Base-by-base conservation (phyloP, 2,888 invertebrate genomes). In the Podotricha telesiphe region DNA sequence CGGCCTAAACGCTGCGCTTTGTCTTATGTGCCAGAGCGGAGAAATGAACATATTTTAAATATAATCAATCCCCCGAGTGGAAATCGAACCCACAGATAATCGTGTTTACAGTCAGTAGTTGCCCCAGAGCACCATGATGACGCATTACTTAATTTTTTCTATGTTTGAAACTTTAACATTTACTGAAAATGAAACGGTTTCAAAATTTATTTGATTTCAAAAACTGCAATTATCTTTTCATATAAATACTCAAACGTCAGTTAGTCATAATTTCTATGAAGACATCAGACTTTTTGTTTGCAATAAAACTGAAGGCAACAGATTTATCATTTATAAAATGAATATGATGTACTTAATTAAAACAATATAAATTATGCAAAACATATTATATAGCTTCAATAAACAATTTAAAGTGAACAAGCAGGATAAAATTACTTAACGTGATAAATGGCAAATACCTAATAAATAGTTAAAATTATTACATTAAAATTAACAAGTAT, bases 221-320 rank as follows among this genome's bases (percentile, higher is more conserved):
- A 55, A 55, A 34, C 17, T 55, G 17, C 17, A 55, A 55, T 55
- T 55, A n/a, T 0, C 34, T 17, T 55, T 55, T n/a, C n/a, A n/a
- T 17, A 55, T 37, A 34, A 55, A 55, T 37, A 37, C 34, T 55
- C n/a, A 37, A 37, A 55, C 34, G 55, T 53, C 22, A 53, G 22
- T 53, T 53, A 53, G 17, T 34, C 55, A 55, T 55, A 3, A 55
- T 13, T 55, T 55, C 17, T 55, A 55, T 55, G 55, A 55, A 55
- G 55, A 55, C 34, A 37, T 55, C 34, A 37, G 37, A 17, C 2
- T 55, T 55, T 55, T 55, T 55, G 55, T 37, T 17, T 37, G 55
- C 55, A 37, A 55, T 55, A 34, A 55, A 55, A 13, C 34, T 34
- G 34, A 55, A 55, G 55, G 55, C 55, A 55, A 55, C 5, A 37